A percentile compares a stretch with the other conserved stretches of the same genome.
These are phyloP conservation scores for Scrobipalpa atriplicella DNA, from an alignment of 2,888 invertebrate species.

Conservation along the genomic window DNA sequence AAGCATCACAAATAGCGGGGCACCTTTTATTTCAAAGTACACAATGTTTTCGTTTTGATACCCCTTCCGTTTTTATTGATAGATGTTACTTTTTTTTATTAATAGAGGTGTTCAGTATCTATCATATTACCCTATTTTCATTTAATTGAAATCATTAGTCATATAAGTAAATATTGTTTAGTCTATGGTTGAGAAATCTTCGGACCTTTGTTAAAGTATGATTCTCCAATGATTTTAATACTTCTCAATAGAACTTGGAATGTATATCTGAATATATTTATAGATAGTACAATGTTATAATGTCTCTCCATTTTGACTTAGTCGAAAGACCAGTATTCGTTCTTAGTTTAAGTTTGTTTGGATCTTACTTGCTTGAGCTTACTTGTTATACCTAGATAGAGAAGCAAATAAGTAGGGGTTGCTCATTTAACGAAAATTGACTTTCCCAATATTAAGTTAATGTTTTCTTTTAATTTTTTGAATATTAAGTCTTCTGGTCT, in stretches of 20 bases:
- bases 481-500: too few species aligned
- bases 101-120: background rate
- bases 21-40: constrained; percentile 33
- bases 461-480: too few species aligned
- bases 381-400: background rate
- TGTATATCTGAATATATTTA: background rate
- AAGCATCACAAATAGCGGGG: constrained; percentile 26
- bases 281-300: constrained; percentile 5
- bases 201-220: too few species aligned
- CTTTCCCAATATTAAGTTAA: too few species aligned
- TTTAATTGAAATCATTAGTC: background rate
- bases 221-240: background rate
- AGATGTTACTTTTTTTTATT: background rate
- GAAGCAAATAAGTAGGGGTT: too few species aligned
- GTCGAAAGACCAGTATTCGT: constrained; percentile 19
- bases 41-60: background rate
- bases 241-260: background rate
- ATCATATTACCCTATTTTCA: background rate
- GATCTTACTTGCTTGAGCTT: too few species aligned
- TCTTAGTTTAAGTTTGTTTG: constrained; percentile 11
- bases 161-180: background rate
- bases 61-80: background rate
- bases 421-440: too few species aligned
- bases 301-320: background rate
- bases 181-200: too few species aligned